These are phyloP conservation scores for Semibalanus balanoides DNA, from an alignment of 1,140 invertebrate genomes.

Conservation along the genomic window DNA sequence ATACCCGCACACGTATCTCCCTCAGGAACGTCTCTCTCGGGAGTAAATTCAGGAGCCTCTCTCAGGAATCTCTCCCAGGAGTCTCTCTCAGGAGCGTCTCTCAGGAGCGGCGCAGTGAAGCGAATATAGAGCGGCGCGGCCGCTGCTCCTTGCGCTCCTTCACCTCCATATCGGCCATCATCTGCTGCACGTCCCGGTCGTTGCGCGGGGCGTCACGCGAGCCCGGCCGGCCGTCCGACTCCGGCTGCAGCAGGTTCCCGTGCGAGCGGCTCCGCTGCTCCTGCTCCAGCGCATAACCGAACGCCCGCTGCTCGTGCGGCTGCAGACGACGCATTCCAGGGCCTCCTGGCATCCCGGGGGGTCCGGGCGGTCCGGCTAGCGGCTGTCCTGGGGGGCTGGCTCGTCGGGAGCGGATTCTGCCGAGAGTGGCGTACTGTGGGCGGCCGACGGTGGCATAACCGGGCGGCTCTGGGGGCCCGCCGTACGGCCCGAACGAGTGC, in stretches of 20 bases:
- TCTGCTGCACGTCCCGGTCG: conserved; percentile 60
- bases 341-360: no score
- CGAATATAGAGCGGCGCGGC: no score
- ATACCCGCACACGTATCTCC: no score
- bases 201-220: conserved; percentile 44
- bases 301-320: conserved; percentile 59
- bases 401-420: not conserved
- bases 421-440: conserved; percentile 7
- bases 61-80: no score
- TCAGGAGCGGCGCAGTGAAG: no score
- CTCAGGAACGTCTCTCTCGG: no score
- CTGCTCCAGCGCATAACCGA: conserved; percentile 83
- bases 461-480: no score
- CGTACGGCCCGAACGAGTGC: not conserved
- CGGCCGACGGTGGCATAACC: conserved; percentile 33
- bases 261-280: conserved; percentile 80
- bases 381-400: no score
- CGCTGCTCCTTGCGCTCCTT: no score
- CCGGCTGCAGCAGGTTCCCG: conserved; percentile 44
- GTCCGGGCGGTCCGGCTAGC: not conserved
- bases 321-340: not conserved
- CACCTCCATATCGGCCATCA: conserved; percentile 73
- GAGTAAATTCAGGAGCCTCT: no score
- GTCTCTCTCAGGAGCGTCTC: no score
- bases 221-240: conserved; percentile 39